Evolutionary conservation across 1,140 invertebrate species (phyloP).

Genomic region (Brachionus calyciflorus): DNA sequence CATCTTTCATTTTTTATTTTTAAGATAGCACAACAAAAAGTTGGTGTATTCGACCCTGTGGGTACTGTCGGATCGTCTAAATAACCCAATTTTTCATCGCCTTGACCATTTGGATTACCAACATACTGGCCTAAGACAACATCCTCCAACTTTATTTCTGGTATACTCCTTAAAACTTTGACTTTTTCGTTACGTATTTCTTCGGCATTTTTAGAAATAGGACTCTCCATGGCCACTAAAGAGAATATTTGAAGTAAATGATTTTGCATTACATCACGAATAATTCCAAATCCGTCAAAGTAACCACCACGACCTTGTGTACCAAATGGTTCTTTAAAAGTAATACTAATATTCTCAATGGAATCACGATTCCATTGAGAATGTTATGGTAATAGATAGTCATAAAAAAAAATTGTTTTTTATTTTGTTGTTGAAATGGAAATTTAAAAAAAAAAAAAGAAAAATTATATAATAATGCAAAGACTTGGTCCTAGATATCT

Average conservation of each 20-base stretch:
- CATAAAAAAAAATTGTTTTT: too few species aligned
- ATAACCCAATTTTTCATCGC: slow-evolving; percentile 79
- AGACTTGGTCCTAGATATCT: too few species aligned
- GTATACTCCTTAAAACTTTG: slow-evolving; percentile 86
- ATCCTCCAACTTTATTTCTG: slow-evolving; percentile 73
- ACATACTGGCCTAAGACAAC: slow-evolving; percentile 94
- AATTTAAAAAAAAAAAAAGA: too few species aligned
- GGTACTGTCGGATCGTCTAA: slow-evolving; percentile 92
- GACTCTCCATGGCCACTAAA: slow-evolving; percentile 97
- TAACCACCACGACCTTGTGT: slow-evolving; percentile 96
- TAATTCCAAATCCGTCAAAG: slow-evolving; percentile 97
- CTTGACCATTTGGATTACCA: slow-evolving; percentile 76
- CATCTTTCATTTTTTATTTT: slow-evolving; percentile 95
- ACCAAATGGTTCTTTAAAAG: slow-evolving; percentile 98
- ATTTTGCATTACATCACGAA: slow-evolving; percentile 98
- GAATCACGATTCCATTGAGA: slow-evolving; percentile 81
- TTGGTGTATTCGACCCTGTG: slow-evolving; percentile 79
- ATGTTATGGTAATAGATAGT: too few species aligned
- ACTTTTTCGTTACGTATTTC: slow-evolving; percentile 96
- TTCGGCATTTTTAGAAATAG: slow-evolving; percentile 84
- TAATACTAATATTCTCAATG: slow-evolving; percentile 88
- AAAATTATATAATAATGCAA: too few species aligned
- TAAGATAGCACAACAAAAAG: slow-evolving; percentile 82
- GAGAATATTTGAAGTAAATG: slow-evolving; percentile 95
- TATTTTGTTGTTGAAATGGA: too few species aligned